Evolutionary conservation across 1,140 invertebrate species (phyloP).

Genomic region (Druon quercuslanigerum): DNA sequence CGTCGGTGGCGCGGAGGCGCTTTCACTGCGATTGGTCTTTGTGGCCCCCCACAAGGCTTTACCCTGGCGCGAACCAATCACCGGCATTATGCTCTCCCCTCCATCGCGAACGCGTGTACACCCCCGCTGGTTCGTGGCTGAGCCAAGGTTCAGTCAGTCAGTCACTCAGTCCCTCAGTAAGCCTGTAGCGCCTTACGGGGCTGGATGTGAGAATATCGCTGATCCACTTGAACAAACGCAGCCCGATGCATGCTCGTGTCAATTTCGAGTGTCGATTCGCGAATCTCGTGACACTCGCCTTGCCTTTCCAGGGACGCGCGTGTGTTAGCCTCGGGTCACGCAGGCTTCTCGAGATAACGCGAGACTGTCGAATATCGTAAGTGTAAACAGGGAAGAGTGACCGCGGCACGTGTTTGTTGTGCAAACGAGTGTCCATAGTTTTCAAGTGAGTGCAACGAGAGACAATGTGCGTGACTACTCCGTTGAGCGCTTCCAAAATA

Average conservation of each 20-base stretch:
- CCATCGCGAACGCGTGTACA: conserved; percentile 67
- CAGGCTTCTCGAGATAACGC: conserved; percentile 30
- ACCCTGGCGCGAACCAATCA: conserved; percentile 53
- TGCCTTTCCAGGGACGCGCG: conserved; percentile 20
- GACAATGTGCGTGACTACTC: conserved; percentile 72
- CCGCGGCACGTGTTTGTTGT: conserved; percentile 20
- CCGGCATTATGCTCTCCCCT: conserved; percentile 14
- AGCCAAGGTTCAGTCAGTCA: conserved; percentile 48
- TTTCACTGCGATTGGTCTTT: conserved; percentile 56
- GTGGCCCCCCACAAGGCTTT: conserved; percentile 46
- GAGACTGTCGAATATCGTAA: conserved; percentile 30
- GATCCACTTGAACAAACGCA: background rate
- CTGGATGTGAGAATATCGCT: background rate
- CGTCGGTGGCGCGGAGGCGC: conserved; percentile 36
- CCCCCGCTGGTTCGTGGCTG: conserved; percentile 60
- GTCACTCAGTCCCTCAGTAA: conserved; percentile 64
- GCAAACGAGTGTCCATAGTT: background rate
- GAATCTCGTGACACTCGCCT: conserved; percentile 22
- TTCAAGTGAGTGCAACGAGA: conserved; percentile 33
- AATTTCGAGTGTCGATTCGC: conserved; percentile 23
- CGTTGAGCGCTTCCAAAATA: conserved; percentile 69
- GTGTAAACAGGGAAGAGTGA: conserved; percentile 2
- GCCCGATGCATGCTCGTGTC: background rate
- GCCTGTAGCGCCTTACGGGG: conserved; percentile 68
- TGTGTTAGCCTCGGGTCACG: background rate